Evolutionary conservation across 2,113 vertebrate species (phyloP).

Genomic region (Brienomyrus brachyistius): DNA sequence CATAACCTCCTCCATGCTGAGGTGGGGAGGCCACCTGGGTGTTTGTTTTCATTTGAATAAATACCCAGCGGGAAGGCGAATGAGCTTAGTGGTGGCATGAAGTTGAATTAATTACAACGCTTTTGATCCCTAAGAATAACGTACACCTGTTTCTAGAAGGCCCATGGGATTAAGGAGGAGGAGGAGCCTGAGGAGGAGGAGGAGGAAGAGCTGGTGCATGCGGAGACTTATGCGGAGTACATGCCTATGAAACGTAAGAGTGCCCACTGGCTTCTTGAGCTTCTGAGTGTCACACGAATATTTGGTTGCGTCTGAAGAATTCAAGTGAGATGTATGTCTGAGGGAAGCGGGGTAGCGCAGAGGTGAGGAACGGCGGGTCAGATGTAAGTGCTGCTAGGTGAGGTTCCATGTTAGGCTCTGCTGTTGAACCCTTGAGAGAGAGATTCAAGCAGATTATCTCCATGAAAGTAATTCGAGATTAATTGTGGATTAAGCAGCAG

Average conservation of each 20-base stretch:
- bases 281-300: not conserved
- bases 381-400: not conserved
- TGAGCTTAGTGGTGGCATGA: not conserved
- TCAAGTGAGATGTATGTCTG: not conserved
- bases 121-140: not conserved
- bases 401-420: not conserved
- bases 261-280: not conserved
- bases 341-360: not conserved
- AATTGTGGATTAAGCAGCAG: not conserved
- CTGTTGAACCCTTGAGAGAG: not conserved
- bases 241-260: conserved; percentile 95
- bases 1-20: not conserved
- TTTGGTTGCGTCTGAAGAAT: not conserved
- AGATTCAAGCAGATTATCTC: not conserved
- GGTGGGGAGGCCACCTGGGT: not conserved
- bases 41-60: conserved; percentile 1
- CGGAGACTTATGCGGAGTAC: conserved; percentile 95
- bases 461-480: not conserved
- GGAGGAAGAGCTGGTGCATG: conserved; percentile 93
- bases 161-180: conserved; percentile 81
- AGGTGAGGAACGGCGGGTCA: not conserved
- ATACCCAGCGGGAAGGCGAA: not conserved
- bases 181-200: conserved; percentile 96
- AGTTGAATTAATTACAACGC: not conserved
- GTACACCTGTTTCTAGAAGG: conserved; percentile 60